A percentile compares a stretch with the other conserved stretches of the same genome.
phyloP scores from a whole-genome alignment of 2,797 vertebrate genomes.

The Pelochelys cantorii region DNA sequence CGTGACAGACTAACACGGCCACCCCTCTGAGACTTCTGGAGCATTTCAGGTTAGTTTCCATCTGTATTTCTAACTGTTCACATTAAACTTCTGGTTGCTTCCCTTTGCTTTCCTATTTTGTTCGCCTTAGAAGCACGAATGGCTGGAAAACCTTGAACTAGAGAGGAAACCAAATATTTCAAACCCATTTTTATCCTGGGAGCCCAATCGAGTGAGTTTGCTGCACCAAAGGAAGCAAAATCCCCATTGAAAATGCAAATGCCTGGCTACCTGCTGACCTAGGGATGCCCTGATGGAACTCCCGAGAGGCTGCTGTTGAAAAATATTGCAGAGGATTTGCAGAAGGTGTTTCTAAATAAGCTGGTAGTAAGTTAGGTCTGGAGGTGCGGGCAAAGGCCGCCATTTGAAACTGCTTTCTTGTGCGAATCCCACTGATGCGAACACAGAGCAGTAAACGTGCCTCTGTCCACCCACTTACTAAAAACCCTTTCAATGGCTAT shows the following conservation, averaged over 20 bases:
- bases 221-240: not conserved
- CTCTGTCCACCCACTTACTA: not conserved
- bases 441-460: not conserved
- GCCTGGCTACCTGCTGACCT: not conserved
- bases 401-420: not conserved
- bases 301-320: not conserved
- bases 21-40: fast-evolving
- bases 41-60: not conserved
- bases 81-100: not conserved
- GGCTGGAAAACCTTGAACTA: not conserved
- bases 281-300: not conserved
- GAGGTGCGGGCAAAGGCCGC: not conserved
- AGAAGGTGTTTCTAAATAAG: not conserved
- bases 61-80: not conserved
- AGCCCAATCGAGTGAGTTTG: not conserved
- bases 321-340: not conserved
- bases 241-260: not conserved
- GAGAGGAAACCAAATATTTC: not conserved
- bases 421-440: not conserved
- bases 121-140: not conserved
- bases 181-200: not conserved
- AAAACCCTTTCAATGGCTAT: not conserved
- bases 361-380: not conserved
- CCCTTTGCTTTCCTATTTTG: not conserved
- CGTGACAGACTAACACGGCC: too few relatives aligned